Base-by-base conservation (phyloP, 2,888 invertebrate species). In the Nasonia oneida region DNA sequence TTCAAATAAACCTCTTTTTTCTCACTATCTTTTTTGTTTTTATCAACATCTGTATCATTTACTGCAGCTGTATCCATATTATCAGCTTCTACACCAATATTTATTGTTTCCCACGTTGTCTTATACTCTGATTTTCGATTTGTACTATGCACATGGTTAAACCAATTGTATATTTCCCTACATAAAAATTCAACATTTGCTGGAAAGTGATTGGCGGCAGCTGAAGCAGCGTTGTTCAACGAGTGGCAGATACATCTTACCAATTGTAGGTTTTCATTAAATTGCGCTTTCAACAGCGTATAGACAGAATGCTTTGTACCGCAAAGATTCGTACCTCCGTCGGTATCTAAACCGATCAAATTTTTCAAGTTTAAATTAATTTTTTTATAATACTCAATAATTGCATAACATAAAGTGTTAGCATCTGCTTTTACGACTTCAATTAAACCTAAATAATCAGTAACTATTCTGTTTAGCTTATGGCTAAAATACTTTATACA, bases 401-500 rank as follows among this genome's bases (percentile, higher is more conserved):
- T 61, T 23, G 61, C 61, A 23, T 2, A 10, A 6, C 1, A 23
- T 10, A 61, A 61, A 23, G 61, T 61, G 0, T 23, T 6, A 23
- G 23, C 61, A 61, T 61, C 61, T 10, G 61, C 3, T 23, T 61
- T 61, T 6, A 23, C 23, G 8, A 61, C 61, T 61, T 61, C 10
- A 23, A 23, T 61, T 23, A 61, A 23, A 23, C 61, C 23, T 61
- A 61, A 8, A 61, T 23, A 23, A 23, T 10, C 61, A 10, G 61
- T 61, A 61, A 61, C 23, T 23, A 23, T 6, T 10, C 61, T n/a
- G 8, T 61, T 61, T 61, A 23, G 61, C 3, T 61, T 61, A 23
- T 23, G 23, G n/a, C 57, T 61, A n/a, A 61, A 61, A 61, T 61
- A 61, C 57, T 61, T 61, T n/a, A 61, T n/a, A 23, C 57, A 53